These are phyloP conservation scores for Strix uralensis DNA, from an alignment of 2,113 vertebrate genomes.

Conservation along the genomic window DNA sequence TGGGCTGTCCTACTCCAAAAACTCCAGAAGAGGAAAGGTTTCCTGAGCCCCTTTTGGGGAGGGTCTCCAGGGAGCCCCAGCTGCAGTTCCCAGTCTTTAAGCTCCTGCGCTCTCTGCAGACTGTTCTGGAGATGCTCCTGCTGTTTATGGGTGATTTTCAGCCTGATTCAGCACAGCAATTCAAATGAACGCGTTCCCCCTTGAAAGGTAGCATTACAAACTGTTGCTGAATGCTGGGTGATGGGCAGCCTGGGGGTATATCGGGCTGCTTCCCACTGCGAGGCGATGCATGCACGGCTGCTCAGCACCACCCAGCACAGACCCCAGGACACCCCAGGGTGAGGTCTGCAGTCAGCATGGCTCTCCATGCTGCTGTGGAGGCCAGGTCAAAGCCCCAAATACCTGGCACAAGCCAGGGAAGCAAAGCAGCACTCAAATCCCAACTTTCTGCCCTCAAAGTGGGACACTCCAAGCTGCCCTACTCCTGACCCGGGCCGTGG, in stretches of 20 bases:
- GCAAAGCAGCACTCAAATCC: background rate
- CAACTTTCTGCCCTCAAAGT: background rate
- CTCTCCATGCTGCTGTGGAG: background rate
- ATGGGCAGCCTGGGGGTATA: background rate
- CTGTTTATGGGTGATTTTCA: background rate
- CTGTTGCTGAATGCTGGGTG: background rate
- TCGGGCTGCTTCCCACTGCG: rapidly evolving
- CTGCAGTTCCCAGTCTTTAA: background rate
- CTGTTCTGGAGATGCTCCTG: background rate
- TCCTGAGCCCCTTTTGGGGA: background rate
- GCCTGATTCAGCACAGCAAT: background rate
- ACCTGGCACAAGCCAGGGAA: background rate
- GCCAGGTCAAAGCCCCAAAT: background rate
- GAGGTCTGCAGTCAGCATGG: background rate
- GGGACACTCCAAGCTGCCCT: background rate
- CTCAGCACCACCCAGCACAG: background rate
- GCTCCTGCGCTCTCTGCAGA: background rate
- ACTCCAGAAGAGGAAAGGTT: background rate
- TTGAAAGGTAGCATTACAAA: background rate
- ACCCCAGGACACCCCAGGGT: background rate
- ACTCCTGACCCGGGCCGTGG: background rate
- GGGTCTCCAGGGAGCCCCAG: background rate
- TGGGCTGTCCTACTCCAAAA: background rate
- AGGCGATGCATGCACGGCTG: rapidly evolving
- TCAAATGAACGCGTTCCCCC: rapidly evolving